A percentile compares a stretch with the other conserved stretches of the same genome.
Evolutionary conservation across 2,888 invertebrate species (phyloP).

Genomic region (Mellilla xanthometata): DNA sequence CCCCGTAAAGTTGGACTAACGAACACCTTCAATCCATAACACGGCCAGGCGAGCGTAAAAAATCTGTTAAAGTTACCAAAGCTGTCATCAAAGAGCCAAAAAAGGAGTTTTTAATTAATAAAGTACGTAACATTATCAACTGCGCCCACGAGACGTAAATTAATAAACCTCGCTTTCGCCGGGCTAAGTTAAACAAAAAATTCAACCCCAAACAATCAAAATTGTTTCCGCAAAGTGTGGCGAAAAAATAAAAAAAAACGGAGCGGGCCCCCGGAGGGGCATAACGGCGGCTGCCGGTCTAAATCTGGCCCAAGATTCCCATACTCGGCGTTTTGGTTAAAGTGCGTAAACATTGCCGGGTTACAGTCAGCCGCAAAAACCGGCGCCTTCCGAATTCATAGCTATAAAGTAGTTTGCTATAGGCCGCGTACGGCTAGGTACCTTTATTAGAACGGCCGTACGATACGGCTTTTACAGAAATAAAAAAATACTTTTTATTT

Average conservation of each 20-base stretch:
- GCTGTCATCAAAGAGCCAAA: constrained; percentile 27
- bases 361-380: constrained; percentile 41
- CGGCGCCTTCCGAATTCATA: not conserved
- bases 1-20: not conserved
- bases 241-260: constrained; percentile 29
- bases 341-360: constrained; percentile 47
- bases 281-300: constrained; percentile 43
- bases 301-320: constrained; percentile 54
- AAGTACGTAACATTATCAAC: constrained; percentile 32
- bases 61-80: constrained; percentile 23
- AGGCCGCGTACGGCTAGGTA: too few relatives aligned
- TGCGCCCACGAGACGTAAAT: constrained; percentile 31
- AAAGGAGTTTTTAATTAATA: constrained; percentile 33
- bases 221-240: constrained; percentile 32
- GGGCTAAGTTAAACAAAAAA: constrained; percentile 31
- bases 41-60: constrained; percentile 21
- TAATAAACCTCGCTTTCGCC: constrained; percentile 30
- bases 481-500: too few relatives aligned
- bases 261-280: constrained; percentile 41
- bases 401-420: not conserved
- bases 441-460: too few relatives aligned
- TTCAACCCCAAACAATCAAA: constrained; percentile 34
- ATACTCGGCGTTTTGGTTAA: constrained; percentile 60
- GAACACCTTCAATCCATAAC: constrained; percentile 8
- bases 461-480: too few relatives aligned